phyloP scores from a whole-genome alignment of 2,888 invertebrate genomes.

The Watsonalla binaria region DNA sequence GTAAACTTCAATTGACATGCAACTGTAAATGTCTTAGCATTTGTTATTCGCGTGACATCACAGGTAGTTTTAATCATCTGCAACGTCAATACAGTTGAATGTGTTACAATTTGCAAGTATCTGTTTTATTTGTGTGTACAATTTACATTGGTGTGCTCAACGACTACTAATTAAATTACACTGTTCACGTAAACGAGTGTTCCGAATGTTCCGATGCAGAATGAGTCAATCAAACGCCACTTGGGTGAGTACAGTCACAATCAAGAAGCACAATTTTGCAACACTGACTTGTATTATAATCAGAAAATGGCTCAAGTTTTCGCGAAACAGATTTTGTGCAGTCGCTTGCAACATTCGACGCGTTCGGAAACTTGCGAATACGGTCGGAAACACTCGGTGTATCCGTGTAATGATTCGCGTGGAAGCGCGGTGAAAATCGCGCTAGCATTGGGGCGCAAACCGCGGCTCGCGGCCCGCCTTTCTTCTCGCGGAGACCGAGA shows the following conservation, averaged over 20 bases:
- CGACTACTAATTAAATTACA: constrained; percentile 33
- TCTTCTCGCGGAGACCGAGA: constrained; percentile 50
- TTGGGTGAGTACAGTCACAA: constrained; percentile 30
- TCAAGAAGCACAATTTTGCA: constrained; percentile 37
- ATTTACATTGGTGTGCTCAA: constrained; percentile 21
- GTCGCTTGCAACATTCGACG: constrained; percentile 17
- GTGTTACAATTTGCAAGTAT: constrained; percentile 12
- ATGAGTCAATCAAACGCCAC: constrained; percentile 25
- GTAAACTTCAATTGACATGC: not conserved
- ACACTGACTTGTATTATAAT: constrained; percentile 31
- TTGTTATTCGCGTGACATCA: not conserved
- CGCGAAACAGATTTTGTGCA: constrained; percentile 9
- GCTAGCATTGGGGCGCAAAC: constrained; percentile 68
- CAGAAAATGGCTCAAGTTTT: constrained; percentile 12
- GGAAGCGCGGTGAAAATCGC: constrained; percentile 74
- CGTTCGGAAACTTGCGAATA: constrained; percentile 40
- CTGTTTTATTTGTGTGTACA: constrained; percentile 14
- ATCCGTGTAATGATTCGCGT: constrained; percentile 67
- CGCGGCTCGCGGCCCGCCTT: constrained; percentile 57
- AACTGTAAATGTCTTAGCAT: not conserved
- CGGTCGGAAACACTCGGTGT: constrained; percentile 42
- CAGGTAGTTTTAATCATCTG: constrained; percentile 12
- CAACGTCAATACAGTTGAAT: constrained; percentile 8
- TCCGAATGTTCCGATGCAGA: constrained; percentile 18
- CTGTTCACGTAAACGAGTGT: constrained; percentile 28